These are phyloP conservation scores for Platorchestia sp. DNA, from an alignment of 1,140 invertebrate genomes.

Conservation along the genomic window DNA sequence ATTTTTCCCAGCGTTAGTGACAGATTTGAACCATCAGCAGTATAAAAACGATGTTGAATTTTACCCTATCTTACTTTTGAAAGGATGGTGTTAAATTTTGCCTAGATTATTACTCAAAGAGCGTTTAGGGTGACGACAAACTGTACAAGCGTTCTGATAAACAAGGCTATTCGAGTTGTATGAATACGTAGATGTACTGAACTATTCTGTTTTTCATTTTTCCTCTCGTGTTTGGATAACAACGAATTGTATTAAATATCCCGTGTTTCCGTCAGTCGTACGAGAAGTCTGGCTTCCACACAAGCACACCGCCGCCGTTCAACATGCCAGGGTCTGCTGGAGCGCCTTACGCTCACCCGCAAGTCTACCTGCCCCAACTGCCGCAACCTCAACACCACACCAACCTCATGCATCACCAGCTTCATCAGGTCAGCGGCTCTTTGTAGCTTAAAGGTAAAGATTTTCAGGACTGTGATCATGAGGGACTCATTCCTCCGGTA, in stretches of 20 bases:
- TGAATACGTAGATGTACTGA: no score
- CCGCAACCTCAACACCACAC: conserved; percentile 76
- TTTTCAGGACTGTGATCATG: not conserved
- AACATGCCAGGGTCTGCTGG: conserved; percentile 81
- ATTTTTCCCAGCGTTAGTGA: no score
- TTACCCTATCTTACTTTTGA: no score
- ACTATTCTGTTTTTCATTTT: not conserved
- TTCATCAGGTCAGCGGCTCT: conserved; percentile 77
- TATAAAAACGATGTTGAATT: no score
- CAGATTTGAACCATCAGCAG: no score
- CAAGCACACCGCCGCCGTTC: conserved; percentile 86
- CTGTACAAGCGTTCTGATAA: no score
- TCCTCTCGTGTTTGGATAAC: not conserved
- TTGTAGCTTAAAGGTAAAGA: not conserved
- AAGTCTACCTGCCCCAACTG: conserved; percentile 82
- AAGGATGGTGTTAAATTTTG: no score
- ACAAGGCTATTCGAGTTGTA: no score
- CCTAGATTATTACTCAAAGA: no score
- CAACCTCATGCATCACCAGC: conserved; percentile 80
- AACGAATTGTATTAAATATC: not conserved
- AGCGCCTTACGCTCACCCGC: conserved; percentile 77
- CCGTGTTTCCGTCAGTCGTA: conserved; percentile 77
- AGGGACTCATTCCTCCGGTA: not conserved
- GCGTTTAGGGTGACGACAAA: no score
- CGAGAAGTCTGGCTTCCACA: conserved; percentile 87